Conservation (phyloP, 2,797 vertebrate genomes). For the Bucorvus abyssinicus region DNA sequence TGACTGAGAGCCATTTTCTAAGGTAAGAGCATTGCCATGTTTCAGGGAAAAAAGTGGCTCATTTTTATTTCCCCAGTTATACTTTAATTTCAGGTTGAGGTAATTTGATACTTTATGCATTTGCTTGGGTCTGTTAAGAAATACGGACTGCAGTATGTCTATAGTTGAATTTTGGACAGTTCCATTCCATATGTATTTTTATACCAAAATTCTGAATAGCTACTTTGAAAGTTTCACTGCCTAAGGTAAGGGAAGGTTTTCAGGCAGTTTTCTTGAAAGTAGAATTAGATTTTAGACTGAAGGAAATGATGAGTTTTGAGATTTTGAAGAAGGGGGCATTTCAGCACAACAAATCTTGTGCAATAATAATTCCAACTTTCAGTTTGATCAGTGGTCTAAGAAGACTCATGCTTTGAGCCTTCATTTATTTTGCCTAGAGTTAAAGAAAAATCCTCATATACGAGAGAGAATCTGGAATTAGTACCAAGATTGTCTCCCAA, state of each 20-base stretch:
- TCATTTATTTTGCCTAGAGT: neutral
- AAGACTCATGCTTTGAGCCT: neutral
- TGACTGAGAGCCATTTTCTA: neutral
- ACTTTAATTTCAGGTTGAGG: neutral
- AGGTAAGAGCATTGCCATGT: neutral
- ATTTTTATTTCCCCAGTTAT: neutral
- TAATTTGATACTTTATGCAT: neutral
- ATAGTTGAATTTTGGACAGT: neutral
- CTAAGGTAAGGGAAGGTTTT: neutral
- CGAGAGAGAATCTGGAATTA: neutral
- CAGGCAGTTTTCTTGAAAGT: neutral
- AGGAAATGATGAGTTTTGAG: neutral
- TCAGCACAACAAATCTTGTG: neutral
- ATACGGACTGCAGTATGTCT: neutral
- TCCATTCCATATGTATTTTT: neutral
- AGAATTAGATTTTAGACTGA: neutral
- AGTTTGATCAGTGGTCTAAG: neutral
- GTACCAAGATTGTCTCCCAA: neutral
- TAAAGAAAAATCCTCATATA: neutral
- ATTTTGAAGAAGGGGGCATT: neutral
- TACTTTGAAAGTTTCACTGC: neutral
- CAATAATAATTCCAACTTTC: neutral
- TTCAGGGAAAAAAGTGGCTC: neutral
- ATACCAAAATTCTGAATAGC: neutral
- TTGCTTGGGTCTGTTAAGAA: neutral